phyloP scores from a whole-genome alignment of 2,888 invertebrate genomes.

The Euzophera pinguis region DNA sequence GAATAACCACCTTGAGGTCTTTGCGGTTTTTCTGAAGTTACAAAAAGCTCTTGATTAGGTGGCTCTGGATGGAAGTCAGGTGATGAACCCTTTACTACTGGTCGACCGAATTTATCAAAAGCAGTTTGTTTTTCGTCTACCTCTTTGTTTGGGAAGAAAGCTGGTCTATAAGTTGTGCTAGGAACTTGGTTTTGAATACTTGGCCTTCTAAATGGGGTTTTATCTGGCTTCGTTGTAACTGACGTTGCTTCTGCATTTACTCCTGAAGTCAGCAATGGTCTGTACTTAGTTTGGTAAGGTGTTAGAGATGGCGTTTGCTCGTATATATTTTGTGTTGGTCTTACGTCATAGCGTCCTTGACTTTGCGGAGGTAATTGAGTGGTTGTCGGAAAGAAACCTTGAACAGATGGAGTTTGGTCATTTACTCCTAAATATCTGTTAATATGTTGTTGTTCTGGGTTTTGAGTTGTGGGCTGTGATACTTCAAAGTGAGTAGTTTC shows the following conservation, averaged over 20 bases:
- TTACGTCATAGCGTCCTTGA: not conserved
- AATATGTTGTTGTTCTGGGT: slow-evolving; percentile 14
- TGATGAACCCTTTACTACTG: not conserved
- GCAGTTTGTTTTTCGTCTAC: slow-evolving; percentile 8
- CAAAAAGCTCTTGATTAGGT: too few species aligned
- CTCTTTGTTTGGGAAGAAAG: slow-evolving; percentile 20
- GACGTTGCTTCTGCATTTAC: not conserved
- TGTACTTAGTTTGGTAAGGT: slow-evolving; percentile 14
- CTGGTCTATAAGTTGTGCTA: slow-evolving; percentile 30
- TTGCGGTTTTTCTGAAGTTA: not conserved
- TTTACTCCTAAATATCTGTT: slow-evolving; percentile 2
- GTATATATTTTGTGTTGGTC: not conserved
- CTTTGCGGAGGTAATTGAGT: not conserved
- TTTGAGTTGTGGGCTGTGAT: not conserved
- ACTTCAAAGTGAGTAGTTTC: not conserved
- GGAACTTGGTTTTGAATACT: slow-evolving; percentile 18
- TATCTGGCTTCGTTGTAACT: slow-evolving; percentile 5
- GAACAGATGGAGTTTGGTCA: slow-evolving; percentile 1
- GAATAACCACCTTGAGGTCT: not conserved
- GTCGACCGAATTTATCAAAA: slow-evolving; percentile 8
- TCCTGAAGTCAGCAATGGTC: slow-evolving; percentile 11
- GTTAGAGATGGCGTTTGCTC: not conserved
- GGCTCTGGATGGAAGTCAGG: not conserved
- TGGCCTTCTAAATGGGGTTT: slow-evolving; percentile 3
- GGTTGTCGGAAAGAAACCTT: not conserved